Base-by-base conservation (phyloP, 2,797 vertebrate species). In the Poecilia picta region DNA sequence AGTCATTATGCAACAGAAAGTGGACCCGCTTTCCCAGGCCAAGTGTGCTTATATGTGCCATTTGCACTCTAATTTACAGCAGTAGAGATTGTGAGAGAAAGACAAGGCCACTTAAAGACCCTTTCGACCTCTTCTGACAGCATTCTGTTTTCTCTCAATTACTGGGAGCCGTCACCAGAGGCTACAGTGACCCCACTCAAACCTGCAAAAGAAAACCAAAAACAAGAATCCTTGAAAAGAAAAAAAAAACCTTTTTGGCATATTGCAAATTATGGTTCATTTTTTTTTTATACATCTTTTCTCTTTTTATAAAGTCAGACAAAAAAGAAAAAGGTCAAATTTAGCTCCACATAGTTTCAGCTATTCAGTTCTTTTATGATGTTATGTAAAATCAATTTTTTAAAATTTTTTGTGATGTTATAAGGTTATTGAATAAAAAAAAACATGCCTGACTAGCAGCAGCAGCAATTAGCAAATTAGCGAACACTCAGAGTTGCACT, bases 1-100 rank as follows among this genome's bases (percentile, higher is more conserved):
- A 47, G 59, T 82, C 79, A 81, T 93, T 92, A 91, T 76, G 87
- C 84, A 90, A 90, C 85, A 79, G 71, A 82, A 75, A 86, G 85
- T 81, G 86, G 84, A 87, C 84, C 2, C 33, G 78, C 86, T 73
- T 28, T 55, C 83, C 66, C 76, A 85, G 78, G 43, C 76, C 78
- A 66, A 73, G 77, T 73, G 81, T 36, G 83, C 43, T 75, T 74
- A 55, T 75, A 46, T 79, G 73, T 73, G 85, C 89, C 74, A 71
- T 84, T 53, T 81, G 81, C 76, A 71, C 84, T 89, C 78, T 88
- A 90, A 92, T 90, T 81, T 87, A 73, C 85, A 73, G 83, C 81
- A 87, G 87, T 78, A 75, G 85, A 82, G 84, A 81, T 75, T 79
- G 81, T 59, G 53, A 45, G 43, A 78, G 78, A 76, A 82, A 87